These are phyloP conservation scores for Notoglanidium macrostoma DNA, from an alignment of 2,797 vertebrate species.

Conservation along the genomic window DNA sequence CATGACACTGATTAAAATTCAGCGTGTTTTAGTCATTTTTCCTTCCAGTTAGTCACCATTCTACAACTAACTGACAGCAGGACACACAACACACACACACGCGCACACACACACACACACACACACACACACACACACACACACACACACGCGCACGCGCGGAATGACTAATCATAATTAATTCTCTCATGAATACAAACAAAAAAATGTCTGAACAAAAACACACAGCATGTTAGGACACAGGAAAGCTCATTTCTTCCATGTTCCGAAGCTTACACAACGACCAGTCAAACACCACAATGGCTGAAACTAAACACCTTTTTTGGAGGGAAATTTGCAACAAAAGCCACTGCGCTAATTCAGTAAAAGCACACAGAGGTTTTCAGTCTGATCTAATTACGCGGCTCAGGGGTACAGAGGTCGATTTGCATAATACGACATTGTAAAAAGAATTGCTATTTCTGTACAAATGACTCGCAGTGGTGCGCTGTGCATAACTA, in stretches of 20 bases:
- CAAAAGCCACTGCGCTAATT: not conserved
- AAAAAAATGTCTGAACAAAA: not conserved
- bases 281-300: not conserved
- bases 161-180: not conserved
- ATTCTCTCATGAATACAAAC: conserved; percentile 3
- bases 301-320: not conserved
- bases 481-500: not conserved
- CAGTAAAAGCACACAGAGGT: not conserved
- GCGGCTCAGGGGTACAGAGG: not conserved
- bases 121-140: not conserved
- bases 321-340: not conserved
- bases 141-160: not conserved
- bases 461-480: not conserved
- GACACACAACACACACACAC: not conserved
- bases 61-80: not conserved
- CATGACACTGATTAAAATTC: conserved; percentile 12
- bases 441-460: not conserved
- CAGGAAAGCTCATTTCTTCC: not conserved
- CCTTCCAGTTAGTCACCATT: conserved; percentile 17
- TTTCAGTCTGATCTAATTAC: not conserved
- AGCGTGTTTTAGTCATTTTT: conserved; percentile 1
- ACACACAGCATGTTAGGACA: not conserved
- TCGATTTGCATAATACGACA: not conserved
- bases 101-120: not conserved
- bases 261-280: not conserved